phyloP scores from a whole-genome alignment of 2,888 invertebrate genomes.

The Drosophila meridionalis region DNA sequence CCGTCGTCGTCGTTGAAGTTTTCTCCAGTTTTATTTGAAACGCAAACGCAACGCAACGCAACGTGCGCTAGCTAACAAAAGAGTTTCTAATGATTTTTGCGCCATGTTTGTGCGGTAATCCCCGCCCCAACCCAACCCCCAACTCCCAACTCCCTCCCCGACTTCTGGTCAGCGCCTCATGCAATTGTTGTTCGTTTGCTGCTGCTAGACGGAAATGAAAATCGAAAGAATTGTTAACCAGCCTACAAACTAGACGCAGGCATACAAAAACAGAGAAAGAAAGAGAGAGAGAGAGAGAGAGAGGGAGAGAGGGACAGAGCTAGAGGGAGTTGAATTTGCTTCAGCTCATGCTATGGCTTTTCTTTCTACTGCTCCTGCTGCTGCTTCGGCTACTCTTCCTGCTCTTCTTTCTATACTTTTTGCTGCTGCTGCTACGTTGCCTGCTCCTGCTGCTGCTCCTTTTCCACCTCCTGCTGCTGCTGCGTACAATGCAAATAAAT shows the following conservation, averaged over 20 bases:
- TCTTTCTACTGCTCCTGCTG: slow-evolving; percentile 14
- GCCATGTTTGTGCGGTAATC: slow-evolving; percentile 69
- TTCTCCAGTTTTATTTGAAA: slow-evolving; percentile 73
- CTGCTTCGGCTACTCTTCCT: slow-evolving; percentile 6
- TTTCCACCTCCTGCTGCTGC: slow-evolving; percentile 3
- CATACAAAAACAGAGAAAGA: neutral
- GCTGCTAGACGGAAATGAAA: slow-evolving; percentile 76
- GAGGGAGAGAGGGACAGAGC: neutral
- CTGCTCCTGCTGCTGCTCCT: neutral
- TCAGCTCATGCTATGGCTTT: slow-evolving; percentile 5
- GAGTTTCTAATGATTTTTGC: slow-evolving; percentile 82
- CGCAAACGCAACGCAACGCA: slow-evolving; percentile 25
- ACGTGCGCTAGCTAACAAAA: slow-evolving; percentile 77
- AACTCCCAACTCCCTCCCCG: neutral
- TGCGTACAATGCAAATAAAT: slow-evolving; percentile 76
- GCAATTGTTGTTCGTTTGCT: slow-evolving; percentile 48
- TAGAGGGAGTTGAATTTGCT: neutral
- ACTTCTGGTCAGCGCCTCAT: slow-evolving; percentile 29
- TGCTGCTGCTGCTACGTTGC: neutral
- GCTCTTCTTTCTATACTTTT: neutral
- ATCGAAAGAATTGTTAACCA: slow-evolving; percentile 79
- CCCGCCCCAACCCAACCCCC: neutral
- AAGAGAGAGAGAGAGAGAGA: neutral
- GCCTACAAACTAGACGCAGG: slow-evolving; percentile 23
- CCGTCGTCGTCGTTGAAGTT: slow-evolving; percentile 43